Evolutionary conservation across 2,113 vertebrate genomes (phyloP), one percentile per base, ranked within the genome.

Genomic region (Vulpes vulpes): DNA sequence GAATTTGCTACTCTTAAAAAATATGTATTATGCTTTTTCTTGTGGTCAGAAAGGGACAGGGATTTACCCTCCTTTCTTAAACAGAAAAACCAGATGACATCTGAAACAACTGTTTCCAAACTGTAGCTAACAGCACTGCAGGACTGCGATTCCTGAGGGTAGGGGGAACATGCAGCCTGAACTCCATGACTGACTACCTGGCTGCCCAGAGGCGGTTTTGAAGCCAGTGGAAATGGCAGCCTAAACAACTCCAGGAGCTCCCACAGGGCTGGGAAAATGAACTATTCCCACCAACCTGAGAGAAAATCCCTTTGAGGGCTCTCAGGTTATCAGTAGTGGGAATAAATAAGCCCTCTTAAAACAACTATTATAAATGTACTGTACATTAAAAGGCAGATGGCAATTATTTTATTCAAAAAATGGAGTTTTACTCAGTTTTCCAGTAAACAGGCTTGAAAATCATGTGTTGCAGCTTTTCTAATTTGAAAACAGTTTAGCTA

Each of bases 371-470:
- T 17, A 79, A 76, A 64, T n/a, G 74, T 78, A n/a, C 17, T 11
- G 6, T 19, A 11, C 57, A 43, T 69, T 32, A 86, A 85, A 74
- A 86, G 78, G 22, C 3, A 16, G 4, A 38, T 1, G 76, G 65
- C 59, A 57, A 67, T 16, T 98, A 65, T 11, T 98, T 94, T 97
- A 93, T 87, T 94, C 76, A 94, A 94, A 83, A 79, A n/a, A 92
- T 1, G 97, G 96, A 97, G 92, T 89, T 98, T 98, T 90, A 57
- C 88, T 98, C 96, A 98, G 97, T 97, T 95, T 94, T 78, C 92
- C 89, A 98, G 78, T 95, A 89, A 98, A 95, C 96, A 98, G 97
- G 71, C 98, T 98, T 99, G 98, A 97, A 98, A 98, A 98, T 98
- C 97, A 98, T 97, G 97, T 98, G 97, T 96, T 97, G 82, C 91